Base-by-base conservation (phyloP, 1,140 invertebrate species). In the Drosophila grimshawi region DNA sequence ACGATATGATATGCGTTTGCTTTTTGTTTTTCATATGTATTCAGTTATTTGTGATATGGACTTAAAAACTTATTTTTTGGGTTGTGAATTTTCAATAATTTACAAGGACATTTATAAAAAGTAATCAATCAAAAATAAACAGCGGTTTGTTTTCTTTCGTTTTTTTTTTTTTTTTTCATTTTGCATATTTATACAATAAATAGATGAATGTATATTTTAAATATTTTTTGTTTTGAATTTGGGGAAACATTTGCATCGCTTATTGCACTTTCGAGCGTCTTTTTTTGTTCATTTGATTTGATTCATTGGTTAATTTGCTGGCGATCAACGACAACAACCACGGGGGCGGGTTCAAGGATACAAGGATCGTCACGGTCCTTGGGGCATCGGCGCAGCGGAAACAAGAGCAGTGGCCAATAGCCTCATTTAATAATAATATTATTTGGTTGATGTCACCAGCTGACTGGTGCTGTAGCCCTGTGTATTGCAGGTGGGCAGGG, bases 401-500 rank as follows among this genome's bases (percentile, higher is more conserved):
- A n/a, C 3, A 4, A 35, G 27, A 52, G 45, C 68, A 64, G 61
- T 68, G 66, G 81, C 76, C 68, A 83, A 79, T 76, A 76, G 76
- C 72, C 68, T 81, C 60, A 43, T 76, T 90, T 89, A 91, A 72
- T 94, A 88, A 76, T 91, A 93, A 93, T 94, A 95, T 95, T 97
- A 97, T 94, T 96, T 96, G 86, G 96, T 95, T 41, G 96, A 96
- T 55, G 96, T 96, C 35, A 98, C 95, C 60, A 98, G 94, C n/a
- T 97, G 96, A 79, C 95, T 95, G 79, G 95, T 95, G 70, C 95
- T 95, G 93, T 98, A 98, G 62, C 96, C 95, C 92, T 98, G 97
- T 29, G 95, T 95, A 91, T 95, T 97, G 93, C 97, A 98, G 45
- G 97, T 97, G 19, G 97, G 97, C 89, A 98, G 94, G 70, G 97